Conservation (phyloP, 2,888 invertebrate genomes). For the Ectemnius continuus region DNA sequence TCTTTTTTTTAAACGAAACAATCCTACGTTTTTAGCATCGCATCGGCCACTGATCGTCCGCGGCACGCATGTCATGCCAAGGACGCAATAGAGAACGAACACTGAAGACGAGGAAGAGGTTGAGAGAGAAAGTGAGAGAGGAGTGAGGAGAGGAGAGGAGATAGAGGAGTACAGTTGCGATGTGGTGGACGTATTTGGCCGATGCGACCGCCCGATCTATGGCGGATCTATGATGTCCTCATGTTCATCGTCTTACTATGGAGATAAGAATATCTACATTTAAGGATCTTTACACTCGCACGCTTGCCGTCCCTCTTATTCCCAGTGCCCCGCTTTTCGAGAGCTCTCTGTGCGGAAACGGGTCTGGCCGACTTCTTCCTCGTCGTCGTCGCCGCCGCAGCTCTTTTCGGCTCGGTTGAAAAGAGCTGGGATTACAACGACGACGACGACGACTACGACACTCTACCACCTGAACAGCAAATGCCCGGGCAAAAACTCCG, state of each 20-base stretch:
- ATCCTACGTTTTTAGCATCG: conserved; percentile 47
- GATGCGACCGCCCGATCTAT: conserved; percentile 20
- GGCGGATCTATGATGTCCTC: conserved; percentile 13
- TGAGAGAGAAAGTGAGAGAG: neutral
- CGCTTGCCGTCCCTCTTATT: conserved; percentile 61
- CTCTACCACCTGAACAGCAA: neutral
- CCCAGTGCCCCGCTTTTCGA: conserved; percentile 58
- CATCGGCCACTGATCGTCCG: conserved; percentile 21
- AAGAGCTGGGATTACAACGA: no score
- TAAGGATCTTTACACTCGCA: conserved; percentile 73
- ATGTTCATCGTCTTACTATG: conserved; percentile 47
- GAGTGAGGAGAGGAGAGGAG: neutral
- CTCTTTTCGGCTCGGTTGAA: neutral
- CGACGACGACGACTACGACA: no score
- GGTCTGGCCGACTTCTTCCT: conserved; percentile 50
- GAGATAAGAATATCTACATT: conserved; percentile 55
- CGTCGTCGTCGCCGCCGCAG: conserved; percentile 9
- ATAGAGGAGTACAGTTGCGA: neutral
- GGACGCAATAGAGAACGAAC: neutral
- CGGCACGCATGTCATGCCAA: neutral
- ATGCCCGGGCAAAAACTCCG: neutral
- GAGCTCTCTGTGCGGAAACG: conserved; percentile 57
- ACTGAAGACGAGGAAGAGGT: neutral
- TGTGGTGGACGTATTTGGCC: conserved; percentile 9
- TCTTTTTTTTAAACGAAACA: conserved; percentile 11